A percentile compares a stretch with the other conserved stretches of the same genome.
phyloP scores from a whole-genome alignment of 2,797 vertebrate species.

The Naso thynnoides region DNA sequence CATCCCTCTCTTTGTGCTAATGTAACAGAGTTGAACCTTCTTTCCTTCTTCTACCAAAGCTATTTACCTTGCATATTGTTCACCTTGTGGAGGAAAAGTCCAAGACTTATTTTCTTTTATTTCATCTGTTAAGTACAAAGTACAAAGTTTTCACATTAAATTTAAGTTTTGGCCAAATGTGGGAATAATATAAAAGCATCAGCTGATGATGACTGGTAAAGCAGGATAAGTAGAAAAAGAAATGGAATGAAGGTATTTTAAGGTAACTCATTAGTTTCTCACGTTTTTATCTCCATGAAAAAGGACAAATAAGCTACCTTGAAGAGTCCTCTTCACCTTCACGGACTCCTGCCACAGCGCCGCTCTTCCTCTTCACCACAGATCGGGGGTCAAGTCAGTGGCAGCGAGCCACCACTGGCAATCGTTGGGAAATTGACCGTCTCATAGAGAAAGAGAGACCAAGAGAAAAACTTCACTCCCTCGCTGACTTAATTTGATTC shows the following conservation, averaged over 20 bases:
- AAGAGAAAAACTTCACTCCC: constrained; percentile 79
- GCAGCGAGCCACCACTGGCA: constrained; percentile 56
- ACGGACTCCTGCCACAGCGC: constrained; percentile 12
- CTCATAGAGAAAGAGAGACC: constrained; percentile 64
- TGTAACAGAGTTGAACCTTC: constrained; percentile 55
- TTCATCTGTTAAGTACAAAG: constrained; percentile 71
- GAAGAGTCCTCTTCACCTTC: constrained; percentile 40
- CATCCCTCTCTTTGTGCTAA: constrained; percentile 69
- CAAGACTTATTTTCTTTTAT: constrained; percentile 49
- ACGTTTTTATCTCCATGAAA: not conserved
- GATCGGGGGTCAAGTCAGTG: constrained; percentile 65
- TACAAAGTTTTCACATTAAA: constrained; percentile 36
- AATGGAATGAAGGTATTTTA: not conserved
- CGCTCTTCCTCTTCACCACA: constrained; percentile 29
- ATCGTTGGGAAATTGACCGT: constrained; percentile 80
- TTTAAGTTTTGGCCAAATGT: not conserved
- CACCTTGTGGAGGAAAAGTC: constrained; percentile 26
- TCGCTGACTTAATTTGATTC: constrained; percentile 83
- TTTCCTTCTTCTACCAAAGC: constrained; percentile 41
- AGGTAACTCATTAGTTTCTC: constrained; percentile 3
- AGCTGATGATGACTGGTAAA: not conserved
- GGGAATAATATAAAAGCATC: not conserved
- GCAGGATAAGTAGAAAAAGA: not conserved
- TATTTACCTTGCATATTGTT: constrained; percentile 56
- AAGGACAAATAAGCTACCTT: constrained; percentile 6